These are phyloP conservation scores for Cettia cetti DNA, from an alignment of 2,113 vertebrate species.

Conservation along the genomic window DNA sequence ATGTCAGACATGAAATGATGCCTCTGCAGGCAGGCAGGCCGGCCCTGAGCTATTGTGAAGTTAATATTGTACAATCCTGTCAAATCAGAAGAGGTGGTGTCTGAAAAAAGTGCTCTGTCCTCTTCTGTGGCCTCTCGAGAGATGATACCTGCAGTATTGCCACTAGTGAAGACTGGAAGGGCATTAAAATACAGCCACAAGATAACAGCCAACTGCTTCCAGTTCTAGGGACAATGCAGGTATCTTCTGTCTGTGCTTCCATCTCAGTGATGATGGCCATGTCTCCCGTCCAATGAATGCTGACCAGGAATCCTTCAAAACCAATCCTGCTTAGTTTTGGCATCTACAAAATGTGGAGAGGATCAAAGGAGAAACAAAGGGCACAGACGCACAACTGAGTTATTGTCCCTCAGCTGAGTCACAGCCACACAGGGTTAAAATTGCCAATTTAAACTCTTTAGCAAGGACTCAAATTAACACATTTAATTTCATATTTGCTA, in stretches of 20 bases:
- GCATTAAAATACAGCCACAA: neutral
- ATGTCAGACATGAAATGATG: neutral
- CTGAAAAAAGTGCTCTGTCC: neutral
- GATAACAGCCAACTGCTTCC: neutral
- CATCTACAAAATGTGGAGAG: neutral
- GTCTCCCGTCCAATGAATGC: neutral
- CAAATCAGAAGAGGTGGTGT: neutral
- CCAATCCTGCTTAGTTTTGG: neutral
- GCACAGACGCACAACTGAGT: neutral
- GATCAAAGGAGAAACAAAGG: neutral
- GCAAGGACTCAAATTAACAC: neutral
- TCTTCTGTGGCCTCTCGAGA: neutral
- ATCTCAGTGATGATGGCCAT: neutral
- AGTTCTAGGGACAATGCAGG: neutral
- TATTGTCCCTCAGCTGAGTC: neutral
- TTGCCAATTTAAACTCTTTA: neutral
- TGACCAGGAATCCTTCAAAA: neutral
- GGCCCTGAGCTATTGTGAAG: neutral
- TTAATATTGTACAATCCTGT: neutral
- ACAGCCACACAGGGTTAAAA: neutral
- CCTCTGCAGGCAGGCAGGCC: neutral
- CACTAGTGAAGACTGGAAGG: neutral
- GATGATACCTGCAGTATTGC: neutral
- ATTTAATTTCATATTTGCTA: neutral
- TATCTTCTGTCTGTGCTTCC: neutral